A percentile compares a stretch with the other conserved stretches of the same genome.
These are phyloP conservation scores for Pseudoatta argentina DNA, from an alignment of 1,140 invertebrate genomes.

Conservation along the genomic window DNA sequence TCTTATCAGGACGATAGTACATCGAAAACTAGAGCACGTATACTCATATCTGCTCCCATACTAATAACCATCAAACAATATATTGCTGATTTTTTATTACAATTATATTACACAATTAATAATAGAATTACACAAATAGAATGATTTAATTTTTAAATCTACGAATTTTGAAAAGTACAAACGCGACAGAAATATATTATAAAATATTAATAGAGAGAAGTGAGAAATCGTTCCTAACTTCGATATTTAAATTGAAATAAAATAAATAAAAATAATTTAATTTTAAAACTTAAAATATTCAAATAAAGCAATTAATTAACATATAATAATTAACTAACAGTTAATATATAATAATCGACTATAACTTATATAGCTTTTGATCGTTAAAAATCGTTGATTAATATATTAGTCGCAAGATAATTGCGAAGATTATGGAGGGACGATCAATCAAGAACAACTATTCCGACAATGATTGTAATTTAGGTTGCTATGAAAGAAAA, in stretches of 20 bases:
- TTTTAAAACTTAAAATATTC: neutral
- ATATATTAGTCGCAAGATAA: neutral
- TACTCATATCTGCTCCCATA: too few relatives aligned
- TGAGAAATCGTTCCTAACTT: neutral
- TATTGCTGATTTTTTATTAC: too few relatives aligned
- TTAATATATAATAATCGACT: too few relatives aligned
- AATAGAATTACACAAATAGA: neutral
- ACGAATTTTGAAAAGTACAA: neutral
- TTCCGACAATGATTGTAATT: conserved; percentile 54
- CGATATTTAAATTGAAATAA: neutral
- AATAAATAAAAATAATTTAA: neutral
- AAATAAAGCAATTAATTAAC: neutral
- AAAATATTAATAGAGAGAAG: neutral
- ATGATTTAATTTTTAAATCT: neutral
- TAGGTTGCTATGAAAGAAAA: conserved; percentile 38
- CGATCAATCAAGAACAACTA: conserved; percentile 17
- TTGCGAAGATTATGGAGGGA: neutral
- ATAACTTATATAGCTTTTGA: neutral
- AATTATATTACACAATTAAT: too few relatives aligned
- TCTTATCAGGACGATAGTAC: too few relatives aligned
- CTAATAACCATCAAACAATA: too few relatives aligned
- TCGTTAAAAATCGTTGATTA: neutral
- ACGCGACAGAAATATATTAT: neutral
- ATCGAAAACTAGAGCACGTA: too few relatives aligned
- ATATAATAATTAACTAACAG: neutral